Percentiles rank a stretch among this genome's conserved stretches.
Evolutionary conservation across 2,113 vertebrate genomes (phyloP).

Genomic region (Chroicocephalus ridibundus): DNA sequence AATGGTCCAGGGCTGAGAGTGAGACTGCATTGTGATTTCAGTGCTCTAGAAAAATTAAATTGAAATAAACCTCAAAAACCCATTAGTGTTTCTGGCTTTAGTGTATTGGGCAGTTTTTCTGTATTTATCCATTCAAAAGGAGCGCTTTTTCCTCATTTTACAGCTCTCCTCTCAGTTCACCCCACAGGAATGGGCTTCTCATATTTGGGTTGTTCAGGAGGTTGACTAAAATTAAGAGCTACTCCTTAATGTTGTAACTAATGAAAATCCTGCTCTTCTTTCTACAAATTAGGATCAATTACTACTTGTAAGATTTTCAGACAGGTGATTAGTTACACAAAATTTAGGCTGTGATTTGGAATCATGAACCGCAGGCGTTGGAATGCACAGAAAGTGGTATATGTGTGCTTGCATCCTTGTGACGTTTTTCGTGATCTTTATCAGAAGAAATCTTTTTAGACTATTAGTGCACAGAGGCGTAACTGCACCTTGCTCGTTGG

Average conservation of each 20-base stretch:
- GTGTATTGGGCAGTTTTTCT: not conserved
- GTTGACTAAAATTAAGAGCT: not conserved
- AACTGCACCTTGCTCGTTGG: not conserved
- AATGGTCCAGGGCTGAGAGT: not conserved
- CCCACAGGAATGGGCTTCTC: not conserved
- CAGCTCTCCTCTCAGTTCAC: not conserved
- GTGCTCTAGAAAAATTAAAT: not conserved
- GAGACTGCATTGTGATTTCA: not conserved
- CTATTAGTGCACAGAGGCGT: not conserved
- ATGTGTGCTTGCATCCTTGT: rapidly evolving
- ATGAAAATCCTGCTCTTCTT: not conserved
- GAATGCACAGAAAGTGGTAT: not conserved
- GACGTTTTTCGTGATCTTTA: not conserved
- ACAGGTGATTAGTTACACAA: not conserved
- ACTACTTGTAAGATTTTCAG: not conserved
- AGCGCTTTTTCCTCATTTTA: not conserved
- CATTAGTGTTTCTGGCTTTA: not conserved
- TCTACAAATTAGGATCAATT: not conserved
- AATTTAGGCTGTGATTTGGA: not conserved
- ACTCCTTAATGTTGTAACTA: not conserved
- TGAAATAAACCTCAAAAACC: not conserved
- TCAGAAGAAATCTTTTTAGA: not conserved
- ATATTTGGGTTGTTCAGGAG: not conserved
- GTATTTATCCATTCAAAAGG: not conserved
- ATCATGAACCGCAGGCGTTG: not conserved